These are phyloP conservation scores for Idris sp. DNA, from an alignment of 1,140 invertebrate genomes.

Conservation along the genomic window DNA sequence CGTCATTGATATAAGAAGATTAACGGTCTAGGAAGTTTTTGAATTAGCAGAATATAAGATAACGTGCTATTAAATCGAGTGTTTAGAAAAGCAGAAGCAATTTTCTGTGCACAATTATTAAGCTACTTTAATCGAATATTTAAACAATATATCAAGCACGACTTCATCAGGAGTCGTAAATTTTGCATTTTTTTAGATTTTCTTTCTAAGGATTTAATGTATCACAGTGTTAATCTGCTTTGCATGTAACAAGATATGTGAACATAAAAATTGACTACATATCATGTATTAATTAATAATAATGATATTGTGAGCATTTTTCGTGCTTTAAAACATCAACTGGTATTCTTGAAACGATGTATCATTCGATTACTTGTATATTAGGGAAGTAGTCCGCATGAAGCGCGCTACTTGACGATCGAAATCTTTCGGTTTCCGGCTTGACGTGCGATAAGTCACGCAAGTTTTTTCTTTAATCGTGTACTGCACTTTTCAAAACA, in stretches of 20 bases:
- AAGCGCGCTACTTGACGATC: slow-evolving; percentile 45
- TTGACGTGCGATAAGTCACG: slow-evolving; percentile 42
- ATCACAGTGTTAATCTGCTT: slow-evolving; percentile 42
- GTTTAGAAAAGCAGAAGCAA: slow-evolving; percentile 24
- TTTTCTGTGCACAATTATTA: slow-evolving; percentile 13
- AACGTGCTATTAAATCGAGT: slow-evolving; percentile 24
- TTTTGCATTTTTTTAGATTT: slow-evolving; percentile 18
- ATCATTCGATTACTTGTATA: slow-evolving; percentile 43
- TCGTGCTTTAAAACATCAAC: slow-evolving; percentile 33
- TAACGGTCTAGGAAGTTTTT: slow-evolving; percentile 15
- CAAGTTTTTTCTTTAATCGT: slow-evolving; percentile 21
- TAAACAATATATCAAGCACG: slow-evolving; percentile 14
- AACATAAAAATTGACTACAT: slow-evolving; percentile 9
- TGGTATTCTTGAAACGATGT: slow-evolving; percentile 25
- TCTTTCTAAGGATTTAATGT: slow-evolving; percentile 34
- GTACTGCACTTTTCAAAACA: slow-evolving; percentile 13
- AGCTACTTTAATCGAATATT: slow-evolving; percentile 12
- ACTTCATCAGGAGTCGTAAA: slow-evolving; percentile 4
- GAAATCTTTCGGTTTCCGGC: slow-evolving; percentile 35
- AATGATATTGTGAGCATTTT: slow-evolving; percentile 12
- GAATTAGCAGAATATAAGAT: slow-evolving; percentile 8
- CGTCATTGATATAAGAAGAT: slow-evolving; percentile 11
- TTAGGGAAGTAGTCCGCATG: slow-evolving; percentile 37
- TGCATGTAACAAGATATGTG: slow-evolving; percentile 15
- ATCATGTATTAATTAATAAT: slow-evolving; percentile 19